Percentiles rank a stretch among this genome's conserved stretches.
phyloP scores from a whole-genome alignment of 2,113 vertebrate genomes.

The Balaeniceps rex region DNA sequence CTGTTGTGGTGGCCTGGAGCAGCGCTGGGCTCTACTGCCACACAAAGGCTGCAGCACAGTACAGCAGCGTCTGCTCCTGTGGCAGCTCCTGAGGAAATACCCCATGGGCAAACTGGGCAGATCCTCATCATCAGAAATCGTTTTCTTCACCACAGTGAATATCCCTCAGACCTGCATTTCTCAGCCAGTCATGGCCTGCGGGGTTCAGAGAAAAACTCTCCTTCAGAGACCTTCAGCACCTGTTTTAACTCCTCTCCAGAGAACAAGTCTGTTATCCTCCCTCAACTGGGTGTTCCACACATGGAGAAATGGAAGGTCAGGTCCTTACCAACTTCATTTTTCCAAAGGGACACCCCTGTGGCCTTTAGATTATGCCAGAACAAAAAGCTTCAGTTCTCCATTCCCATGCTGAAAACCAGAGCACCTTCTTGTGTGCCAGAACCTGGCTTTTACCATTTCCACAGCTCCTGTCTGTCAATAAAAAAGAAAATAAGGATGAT shows the following conservation, averaged over 20 bases:
- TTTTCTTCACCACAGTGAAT: neutral
- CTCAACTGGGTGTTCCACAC: neutral
- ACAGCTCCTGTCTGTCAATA: neutral
- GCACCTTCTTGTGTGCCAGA: neutral
- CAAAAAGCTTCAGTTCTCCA: neutral
- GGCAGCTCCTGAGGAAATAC: neutral
- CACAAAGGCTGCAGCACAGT: neutral
- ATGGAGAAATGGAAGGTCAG: neutral
- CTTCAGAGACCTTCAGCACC: neutral
- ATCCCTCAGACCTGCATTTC: neutral
- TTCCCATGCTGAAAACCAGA: neutral
- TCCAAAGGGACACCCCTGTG: neutral
- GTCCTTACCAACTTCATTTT: neutral
- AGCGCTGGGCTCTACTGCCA: constrained; percentile 43
- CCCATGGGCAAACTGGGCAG: neutral
- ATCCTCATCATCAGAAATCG: neutral
- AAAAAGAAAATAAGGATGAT: too few species aligned
- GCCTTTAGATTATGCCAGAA: neutral
- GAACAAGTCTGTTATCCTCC: neutral
- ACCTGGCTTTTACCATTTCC: neutral
- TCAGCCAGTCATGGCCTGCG: too few species aligned
- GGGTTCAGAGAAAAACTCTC: neutral
- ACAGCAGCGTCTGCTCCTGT: neutral
- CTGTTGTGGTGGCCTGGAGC: neutral
- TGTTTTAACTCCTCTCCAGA: neutral